phyloP scores from a whole-genome alignment of 2,113 vertebrate species.

The Dicentrarchus labrax region DNA sequence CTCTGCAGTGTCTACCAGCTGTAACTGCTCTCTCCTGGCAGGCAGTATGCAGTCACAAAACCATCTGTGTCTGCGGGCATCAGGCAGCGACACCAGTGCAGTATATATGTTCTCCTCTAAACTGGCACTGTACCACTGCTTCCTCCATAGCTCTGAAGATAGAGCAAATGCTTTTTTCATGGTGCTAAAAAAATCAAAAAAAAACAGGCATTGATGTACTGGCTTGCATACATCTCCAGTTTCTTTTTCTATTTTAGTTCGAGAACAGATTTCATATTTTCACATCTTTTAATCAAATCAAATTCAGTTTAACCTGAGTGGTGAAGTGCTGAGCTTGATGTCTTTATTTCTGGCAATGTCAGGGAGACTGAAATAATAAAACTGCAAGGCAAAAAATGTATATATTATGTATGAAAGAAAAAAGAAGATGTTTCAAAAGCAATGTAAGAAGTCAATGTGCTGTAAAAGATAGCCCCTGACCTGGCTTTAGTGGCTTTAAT shows the following conservation, averaged over 20 bases:
- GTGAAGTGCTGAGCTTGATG: neutral
- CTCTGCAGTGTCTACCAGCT: conserved; percentile 69
- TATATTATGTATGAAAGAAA: conserved; percentile 16
- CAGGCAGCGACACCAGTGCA: conserved; percentile 35
- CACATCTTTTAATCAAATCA: neutral
- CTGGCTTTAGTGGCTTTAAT: conserved; percentile 49
- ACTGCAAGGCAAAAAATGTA: conserved; percentile 13
- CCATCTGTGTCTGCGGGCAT: conserved; percentile 72
- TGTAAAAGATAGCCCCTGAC: conserved; percentile 43
- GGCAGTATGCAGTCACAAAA: conserved; percentile 49
- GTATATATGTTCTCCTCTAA: conserved; percentile 40
- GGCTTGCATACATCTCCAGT: neutral
- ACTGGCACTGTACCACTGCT: conserved; percentile 25
- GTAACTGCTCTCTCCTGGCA: conserved; percentile 71
- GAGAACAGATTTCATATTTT: conserved; percentile 16
- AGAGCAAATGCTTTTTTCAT: conserved; percentile 28
- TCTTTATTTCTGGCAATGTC: neutral
- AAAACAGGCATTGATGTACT: neutral
- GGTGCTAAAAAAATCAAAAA: conserved; percentile 2
- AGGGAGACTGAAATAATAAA: conserved; percentile 31
- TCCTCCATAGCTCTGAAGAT: conserved; percentile 10
- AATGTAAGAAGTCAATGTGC: conserved; percentile 33
- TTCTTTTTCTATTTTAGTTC: neutral
- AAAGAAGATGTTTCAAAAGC: conserved; percentile 13
- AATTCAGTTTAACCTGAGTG: neutral